Evolutionary conservation across 2,797 vertebrate genomes (phyloP).

Genomic region (Poeciliopsis paucimaculata): DNA sequence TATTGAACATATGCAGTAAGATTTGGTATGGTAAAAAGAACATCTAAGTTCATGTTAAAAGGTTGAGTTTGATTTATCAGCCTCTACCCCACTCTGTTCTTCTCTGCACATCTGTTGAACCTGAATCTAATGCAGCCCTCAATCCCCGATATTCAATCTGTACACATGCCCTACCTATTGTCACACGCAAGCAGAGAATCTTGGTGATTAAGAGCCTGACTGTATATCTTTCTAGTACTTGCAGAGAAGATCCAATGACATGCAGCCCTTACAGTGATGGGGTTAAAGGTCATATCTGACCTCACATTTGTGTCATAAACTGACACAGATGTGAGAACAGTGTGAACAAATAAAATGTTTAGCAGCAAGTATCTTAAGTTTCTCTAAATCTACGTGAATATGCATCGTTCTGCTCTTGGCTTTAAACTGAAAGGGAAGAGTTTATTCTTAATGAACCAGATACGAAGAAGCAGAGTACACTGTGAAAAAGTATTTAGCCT

Average conservation of each 20-base stretch:
- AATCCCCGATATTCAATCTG: constrained; percentile 45
- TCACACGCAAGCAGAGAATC: constrained; percentile 20
- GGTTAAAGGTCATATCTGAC: constrained; percentile 50
- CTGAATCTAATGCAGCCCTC: constrained; percentile 52
- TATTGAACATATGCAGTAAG: constrained; percentile 4
- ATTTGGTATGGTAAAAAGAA: constrained; percentile 9
- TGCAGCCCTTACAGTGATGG: constrained; percentile 9
- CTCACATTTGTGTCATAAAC: too few relatives aligned
- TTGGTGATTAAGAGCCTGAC: constrained; percentile 17
- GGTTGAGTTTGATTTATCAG: constrained; percentile 32
- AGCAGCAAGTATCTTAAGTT: constrained; percentile 29
- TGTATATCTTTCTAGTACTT: constrained; percentile 32
- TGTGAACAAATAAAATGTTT: constrained; percentile 20
- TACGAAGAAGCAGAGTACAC: not conserved
- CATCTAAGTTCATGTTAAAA: not conserved
- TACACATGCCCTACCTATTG: constrained; percentile 45
- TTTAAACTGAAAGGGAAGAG: constrained; percentile 2
- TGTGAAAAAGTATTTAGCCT: not conserved
- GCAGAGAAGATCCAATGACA: constrained; percentile 38
- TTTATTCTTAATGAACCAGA: not conserved
- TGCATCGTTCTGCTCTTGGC: constrained; percentile 21
- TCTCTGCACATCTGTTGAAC: constrained; percentile 67
- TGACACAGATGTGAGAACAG: constrained; percentile 14
- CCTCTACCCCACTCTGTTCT: constrained; percentile 3
- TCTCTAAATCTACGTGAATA: constrained; percentile 27